Evolutionary conservation across 2,113 vertebrate species (phyloP).

Genomic region (Tragelaphus buxtoni): DNA sequence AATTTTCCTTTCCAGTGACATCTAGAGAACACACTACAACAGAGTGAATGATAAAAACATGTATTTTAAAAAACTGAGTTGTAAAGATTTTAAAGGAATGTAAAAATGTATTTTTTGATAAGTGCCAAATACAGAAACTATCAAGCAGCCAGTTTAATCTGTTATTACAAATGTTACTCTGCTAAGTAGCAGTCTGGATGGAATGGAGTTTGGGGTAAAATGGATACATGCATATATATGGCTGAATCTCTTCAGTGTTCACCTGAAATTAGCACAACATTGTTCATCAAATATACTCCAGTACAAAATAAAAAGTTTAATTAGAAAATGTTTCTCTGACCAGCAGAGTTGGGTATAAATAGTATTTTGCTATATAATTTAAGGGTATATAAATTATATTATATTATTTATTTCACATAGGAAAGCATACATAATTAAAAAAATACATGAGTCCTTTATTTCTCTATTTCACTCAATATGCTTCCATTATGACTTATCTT

Average conservation of each 20-base stretch:
- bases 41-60: not conserved
- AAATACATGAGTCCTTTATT: not conserved
- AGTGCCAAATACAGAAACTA: not conserved
- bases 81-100: not conserved
- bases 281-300: not conserved
- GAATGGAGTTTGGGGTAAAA: not conserved
- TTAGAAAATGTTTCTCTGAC: not conserved
- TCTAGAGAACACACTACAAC: not conserved
- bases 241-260: not conserved
- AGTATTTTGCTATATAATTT: not conserved
- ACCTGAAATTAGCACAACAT: not conserved
- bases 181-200: not conserved
- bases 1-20: slow-evolving; percentile 6
- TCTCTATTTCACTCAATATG: not conserved
- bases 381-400: not conserved
- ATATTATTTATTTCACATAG: not conserved
- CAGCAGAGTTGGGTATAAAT: not conserved
- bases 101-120: not conserved
- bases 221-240: not conserved
- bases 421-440: not conserved
- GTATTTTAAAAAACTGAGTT: not conserved
- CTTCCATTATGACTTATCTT: not conserved
- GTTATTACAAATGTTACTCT: not conserved
- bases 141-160: not conserved
- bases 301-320: not conserved